Conservation (phyloP, 2,113 vertebrate species). For the Oryzias javanicus region DNA sequence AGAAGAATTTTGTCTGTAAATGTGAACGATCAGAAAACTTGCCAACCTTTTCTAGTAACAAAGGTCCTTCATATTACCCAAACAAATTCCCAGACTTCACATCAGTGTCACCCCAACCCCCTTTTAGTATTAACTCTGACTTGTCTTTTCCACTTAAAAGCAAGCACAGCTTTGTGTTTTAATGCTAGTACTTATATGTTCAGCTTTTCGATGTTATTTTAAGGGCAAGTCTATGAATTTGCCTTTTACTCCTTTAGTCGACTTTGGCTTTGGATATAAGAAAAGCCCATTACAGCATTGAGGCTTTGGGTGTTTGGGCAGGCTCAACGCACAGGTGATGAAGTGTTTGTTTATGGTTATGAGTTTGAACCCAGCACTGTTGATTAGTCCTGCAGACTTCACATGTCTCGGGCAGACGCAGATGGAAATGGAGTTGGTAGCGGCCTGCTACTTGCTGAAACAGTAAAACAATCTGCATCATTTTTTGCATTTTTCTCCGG, state of each 20-base stretch:
- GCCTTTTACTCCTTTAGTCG: conserved; percentile 39
- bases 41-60: conserved; percentile 42
- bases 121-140: conserved; percentile 52
- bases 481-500: neutral
- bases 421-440: conserved; percentile 45
- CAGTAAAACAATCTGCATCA: neutral
- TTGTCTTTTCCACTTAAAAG: conserved; percentile 65
- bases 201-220: conserved; percentile 63
- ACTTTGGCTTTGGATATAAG: conserved; percentile 54
- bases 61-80: conserved; percentile 44
- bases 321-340: conserved; percentile 66
- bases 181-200: conserved; percentile 52
- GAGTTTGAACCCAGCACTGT: conserved; percentile 65
- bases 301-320: conserved; percentile 65
- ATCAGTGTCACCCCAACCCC: conserved; percentile 43
- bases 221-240: conserved; percentile 52
- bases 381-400: conserved; percentile 67
- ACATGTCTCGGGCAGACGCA: conserved; percentile 49
- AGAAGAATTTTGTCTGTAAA: too few relatives aligned
- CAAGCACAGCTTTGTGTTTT: conserved; percentile 37
- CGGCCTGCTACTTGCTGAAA: conserved; percentile 24
- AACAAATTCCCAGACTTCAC: conserved; percentile 53
- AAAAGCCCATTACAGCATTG: conserved; percentile 63
- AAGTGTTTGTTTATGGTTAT: conserved; percentile 76
- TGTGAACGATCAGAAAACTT: conserved; percentile 2